A percentile compares a stretch with the other conserved stretches of the same genome.
Conservation (phyloP, 2,888 invertebrate genomes). For the Crossocerus cetratus region DNA sequence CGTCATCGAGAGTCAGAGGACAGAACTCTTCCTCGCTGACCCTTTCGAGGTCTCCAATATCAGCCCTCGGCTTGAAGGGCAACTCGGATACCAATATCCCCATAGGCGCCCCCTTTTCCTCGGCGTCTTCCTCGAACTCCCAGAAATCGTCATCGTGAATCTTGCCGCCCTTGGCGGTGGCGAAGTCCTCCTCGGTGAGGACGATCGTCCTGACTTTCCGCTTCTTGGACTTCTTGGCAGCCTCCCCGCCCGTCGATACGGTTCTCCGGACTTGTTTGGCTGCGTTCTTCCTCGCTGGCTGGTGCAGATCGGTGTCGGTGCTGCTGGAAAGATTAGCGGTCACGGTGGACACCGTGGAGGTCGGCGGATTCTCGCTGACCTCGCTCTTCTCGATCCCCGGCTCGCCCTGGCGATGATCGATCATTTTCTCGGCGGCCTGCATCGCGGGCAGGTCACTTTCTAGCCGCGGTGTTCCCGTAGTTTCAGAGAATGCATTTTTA, state of each 20-base stretch:
- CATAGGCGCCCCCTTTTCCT: slow-evolving; percentile 32
- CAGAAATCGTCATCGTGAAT: slow-evolving; percentile 64
- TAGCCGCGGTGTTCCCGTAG: slow-evolving; percentile 26
- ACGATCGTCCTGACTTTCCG: slow-evolving; percentile 55
- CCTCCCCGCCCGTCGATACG: neutral
- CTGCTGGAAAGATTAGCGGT: neutral
- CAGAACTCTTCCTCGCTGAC: slow-evolving; percentile 72
- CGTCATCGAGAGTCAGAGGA: slow-evolving; percentile 70
- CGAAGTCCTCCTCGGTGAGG: slow-evolving; percentile 64
- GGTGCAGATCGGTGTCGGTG: neutral
- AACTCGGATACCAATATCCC: slow-evolving; percentile 66
- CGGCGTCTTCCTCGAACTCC: slow-evolving; percentile 66
- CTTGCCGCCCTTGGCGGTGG: slow-evolving; percentile 13
- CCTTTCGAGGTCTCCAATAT: slow-evolving; percentile 69
- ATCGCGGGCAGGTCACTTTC: slow-evolving; percentile 36
- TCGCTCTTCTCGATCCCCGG: slow-evolving; percentile 8
- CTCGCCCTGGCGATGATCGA: slow-evolving; percentile 29
- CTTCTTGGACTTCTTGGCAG: slow-evolving; percentile 4
- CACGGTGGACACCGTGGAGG: neutral
- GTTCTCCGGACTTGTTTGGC: slow-evolving; percentile 1
- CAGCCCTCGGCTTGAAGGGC: slow-evolving; percentile 69
- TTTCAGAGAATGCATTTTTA: slow-evolving; percentile 53
- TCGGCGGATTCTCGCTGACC: slow-evolving; percentile 6
- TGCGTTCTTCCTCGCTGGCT: slow-evolving; percentile 12
- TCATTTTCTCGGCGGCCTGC: slow-evolving; percentile 18